Base-by-base conservation (phyloP, 2,797 vertebrate species). In the Malurus leucopterus region DNA sequence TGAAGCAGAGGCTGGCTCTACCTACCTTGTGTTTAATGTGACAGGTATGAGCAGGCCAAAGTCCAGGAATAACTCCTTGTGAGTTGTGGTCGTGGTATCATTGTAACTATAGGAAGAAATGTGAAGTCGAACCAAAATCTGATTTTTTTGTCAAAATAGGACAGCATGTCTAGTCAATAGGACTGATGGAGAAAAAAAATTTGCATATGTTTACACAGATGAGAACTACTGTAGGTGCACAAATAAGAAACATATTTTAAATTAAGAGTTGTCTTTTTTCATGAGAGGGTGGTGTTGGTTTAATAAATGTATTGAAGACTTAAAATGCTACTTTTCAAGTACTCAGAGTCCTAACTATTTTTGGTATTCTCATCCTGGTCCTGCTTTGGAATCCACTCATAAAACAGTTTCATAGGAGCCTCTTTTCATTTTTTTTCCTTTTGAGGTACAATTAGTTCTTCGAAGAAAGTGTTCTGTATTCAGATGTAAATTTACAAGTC, bases 341-440 rank as follows among this genome's bases (percentile, higher is more conserved):
- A 84, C 74, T 92, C 74, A 73, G 61, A 93, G 63, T 79, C 27
- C 76, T 57, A 80, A 65, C 67, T 94, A 65, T 87, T 95, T 93
- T 86, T 88, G 86, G 67, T 82, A 78, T 91, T 81, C 46, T 77
- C 14, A 41, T 54, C 19, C 67, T 86, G 58, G 40, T 82, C 70
- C 59, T 84, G 30, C 32, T 68, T 88, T 91, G 80, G 80, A 87
- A 88, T 94, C 70, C 63, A 21, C 27, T 78, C 41, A 92, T 92
- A 90, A 90, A 89, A 64, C n/a, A 49, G 57, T 86, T 86, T 65
- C 38, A 61, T 38, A 71, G 83, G 59, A 91, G n/a, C 9, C 46
- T 91, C 49, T 74, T 95, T 93, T 73, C 8, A 38, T 91, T 95
- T 93, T 83, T 29, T 58, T 73, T 67, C 47, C 43, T 82, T 94